Base-by-base conservation (phyloP, 2,113 vertebrate genomes). In the Poeciliopsis prolifica region DNA sequence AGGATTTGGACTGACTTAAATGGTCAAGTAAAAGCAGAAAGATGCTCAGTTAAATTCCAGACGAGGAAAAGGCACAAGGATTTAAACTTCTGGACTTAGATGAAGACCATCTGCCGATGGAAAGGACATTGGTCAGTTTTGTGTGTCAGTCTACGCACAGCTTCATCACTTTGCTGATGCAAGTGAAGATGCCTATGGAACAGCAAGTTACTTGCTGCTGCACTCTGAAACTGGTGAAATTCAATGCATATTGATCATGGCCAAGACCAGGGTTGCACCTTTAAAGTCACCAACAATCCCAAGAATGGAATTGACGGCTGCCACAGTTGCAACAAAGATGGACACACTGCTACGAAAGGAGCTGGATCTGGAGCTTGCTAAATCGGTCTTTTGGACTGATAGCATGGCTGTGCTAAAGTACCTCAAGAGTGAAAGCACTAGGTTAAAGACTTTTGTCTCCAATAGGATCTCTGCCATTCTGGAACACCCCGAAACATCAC, bases 301-400 rank as follows among this genome's bases (percentile, higher is more conserved):
- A 11, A 63, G 72, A 61, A 70, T 85, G 82, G 78, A 86, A 64
- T 15, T 82, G 12, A 82, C 87, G 4, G 75, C 72, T 12, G 73
- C 85, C 0, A 74, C 66, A 82, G 67, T 24, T 76, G 13, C 80
- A 48, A 8, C 65, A 4, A 74, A 72, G 5, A 84, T 87, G 75
- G 83, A 87, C 42, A 87, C 58, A 19, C 30, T 82, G 35, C 30
- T 86, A 29, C 84, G 37, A 6, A 81, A 80, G 68, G 81, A 84
- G n/a, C 61, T 84, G 24, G 31, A 88, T 5, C 2, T 85, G n/a
- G 35, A 73, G 3, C 68, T 81, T 28, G 0, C 51, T 0, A 37
- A 71, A 35, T 35, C 0, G 61, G 13, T 68, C 1, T 76, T 76
- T 31, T 67, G 62, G 68, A 80, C 51, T 1, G 67, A 68, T 6